Percentiles rank a stretch among this genome's conserved stretches.
Evolutionary conservation across 2,113 vertebrate species (phyloP).

Genomic region (Oncorhynchus keta): DNA sequence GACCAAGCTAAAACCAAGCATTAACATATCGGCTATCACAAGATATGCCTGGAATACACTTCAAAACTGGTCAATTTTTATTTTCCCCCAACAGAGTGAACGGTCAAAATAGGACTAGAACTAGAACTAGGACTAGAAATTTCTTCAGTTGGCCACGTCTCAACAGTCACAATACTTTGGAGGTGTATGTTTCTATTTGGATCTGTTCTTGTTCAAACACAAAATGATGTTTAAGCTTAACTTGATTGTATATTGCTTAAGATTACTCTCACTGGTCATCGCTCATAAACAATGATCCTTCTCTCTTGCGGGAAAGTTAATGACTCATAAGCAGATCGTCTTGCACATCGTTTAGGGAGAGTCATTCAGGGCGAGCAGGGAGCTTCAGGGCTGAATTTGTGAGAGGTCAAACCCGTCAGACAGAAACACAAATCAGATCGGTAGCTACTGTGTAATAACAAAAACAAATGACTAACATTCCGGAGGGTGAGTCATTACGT

Average conservation of each 20-base stretch:
- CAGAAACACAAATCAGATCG: conserved; percentile 37
- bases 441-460: conserved; percentile 44
- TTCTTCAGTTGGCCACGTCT: not conserved
- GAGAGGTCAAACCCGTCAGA: conserved; percentile 27
- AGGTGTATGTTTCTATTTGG: not conserved
- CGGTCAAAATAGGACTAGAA: no score
- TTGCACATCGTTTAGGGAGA: not conserved
- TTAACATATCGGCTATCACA: no score
- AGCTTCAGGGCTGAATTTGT: not conserved
- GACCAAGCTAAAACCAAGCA: no score
- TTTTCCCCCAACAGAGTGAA: no score
- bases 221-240: not conserved
- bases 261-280: not conserved
- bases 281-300: not conserved
- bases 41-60: no score
- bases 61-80: no score
- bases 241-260: not conserved
- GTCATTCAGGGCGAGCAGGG: conserved; percentile 10
- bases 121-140: no score
- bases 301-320: not conserved
- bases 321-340: not conserved
- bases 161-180: not conserved
- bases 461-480: conserved; percentile 46
- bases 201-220: not conserved
- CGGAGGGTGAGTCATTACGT: conserved; percentile 46